Evolutionary conservation across 2,113 vertebrate genomes (phyloP), one percentile per base, ranked within the genome.

Genomic region (Heliornis fulica): DNA sequence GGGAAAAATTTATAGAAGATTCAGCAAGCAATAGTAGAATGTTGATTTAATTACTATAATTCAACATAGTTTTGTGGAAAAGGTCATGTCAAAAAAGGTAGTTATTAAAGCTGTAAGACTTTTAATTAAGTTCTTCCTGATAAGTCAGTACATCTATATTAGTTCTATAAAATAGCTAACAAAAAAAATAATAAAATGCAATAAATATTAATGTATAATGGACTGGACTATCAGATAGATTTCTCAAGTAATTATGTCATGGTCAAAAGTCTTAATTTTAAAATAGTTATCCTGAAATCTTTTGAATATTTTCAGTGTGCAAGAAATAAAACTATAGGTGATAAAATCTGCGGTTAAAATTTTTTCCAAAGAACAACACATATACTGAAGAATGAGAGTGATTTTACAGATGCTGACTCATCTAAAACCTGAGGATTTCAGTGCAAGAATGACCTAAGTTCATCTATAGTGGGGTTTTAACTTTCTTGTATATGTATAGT

Each of bases 91-190:
- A 5, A 63, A 76, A 88, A 93, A 86, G 20, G 14, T 50, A 71
- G 59, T 57, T 84, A 72, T 83, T 89, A 84, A 69, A 94, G 50
- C 34, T 77, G 10, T 83, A 77, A 83, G 72, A 54, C 23, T 81
- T 94, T 72, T 91, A 87, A 87, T 92, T 77, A 93, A 81, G n/a
- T 90, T 88, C 57, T 72, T 29, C 14, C 53, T 92, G 86, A 88
- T 88, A 86, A 92, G 57, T 23, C 68, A 20, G 51, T 68, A 56
- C 34, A 60, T 26, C 40, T 92, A 10, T 71, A 40, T 26, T 89
- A 84, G 23, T 89, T 87, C 61, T 75, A 54, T 64, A 71, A 43
- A 85, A 79, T 34, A 63, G 59, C 25, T 72, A 77, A 76, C 34
- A 76, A 86, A 77, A 91, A 80, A 51, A 10, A 5, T 26, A 57